Base-by-base conservation (phyloP, 2,113 vertebrate species). In the Rana temporaria region DNA sequence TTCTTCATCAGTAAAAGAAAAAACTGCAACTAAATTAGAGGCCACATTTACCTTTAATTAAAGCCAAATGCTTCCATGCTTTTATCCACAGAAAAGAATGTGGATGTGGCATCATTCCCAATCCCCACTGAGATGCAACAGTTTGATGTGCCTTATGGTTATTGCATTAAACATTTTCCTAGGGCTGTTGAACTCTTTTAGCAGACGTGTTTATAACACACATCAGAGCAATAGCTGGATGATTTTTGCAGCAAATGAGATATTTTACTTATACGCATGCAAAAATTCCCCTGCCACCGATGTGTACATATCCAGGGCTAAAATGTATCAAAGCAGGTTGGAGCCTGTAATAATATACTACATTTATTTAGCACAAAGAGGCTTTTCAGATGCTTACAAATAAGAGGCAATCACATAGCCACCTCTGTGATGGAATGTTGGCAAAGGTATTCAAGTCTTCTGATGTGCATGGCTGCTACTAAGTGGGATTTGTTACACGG, bases 381-480 rank as follows among this genome's bases (percentile, higher is more conserved):
- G 53, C 72, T 67, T 76, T 75, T 83, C 53, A 83, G 73, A 67
- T 75, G 38, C 80, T 83, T 83, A 76, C 81, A 83, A 75, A 83
- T 74, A 60, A 59, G 81, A 83, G 53, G 81, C 81, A 76, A 83
- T 73, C 80, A 66, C 70, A 30, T 67, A 68, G 81, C 72, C 71
- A 83, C 72, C 63, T 68, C 81, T 68, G 63, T 60, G 72, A 83
- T 68, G 81, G 81, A 83, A 83, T 76, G 62, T 68, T 83, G 81
- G 81, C 71, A 83, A 15, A 32, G 17, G 57, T 4, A 15, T n/a
- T 22, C 22, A 66, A 59, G 53, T 83, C 72, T 75, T 83, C 81
- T 83, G 72, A 67, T 83, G 32, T 76, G 30, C 72, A 30, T 42
- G 55, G 72, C 63, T 76, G 55, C 52, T 83, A 18, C 48, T 76